Evolutionary conservation across 2,797 vertebrate genomes (phyloP), one percentile per base, ranked within the genome.

Genomic region (Eleutherodactylus coqui): DNA sequence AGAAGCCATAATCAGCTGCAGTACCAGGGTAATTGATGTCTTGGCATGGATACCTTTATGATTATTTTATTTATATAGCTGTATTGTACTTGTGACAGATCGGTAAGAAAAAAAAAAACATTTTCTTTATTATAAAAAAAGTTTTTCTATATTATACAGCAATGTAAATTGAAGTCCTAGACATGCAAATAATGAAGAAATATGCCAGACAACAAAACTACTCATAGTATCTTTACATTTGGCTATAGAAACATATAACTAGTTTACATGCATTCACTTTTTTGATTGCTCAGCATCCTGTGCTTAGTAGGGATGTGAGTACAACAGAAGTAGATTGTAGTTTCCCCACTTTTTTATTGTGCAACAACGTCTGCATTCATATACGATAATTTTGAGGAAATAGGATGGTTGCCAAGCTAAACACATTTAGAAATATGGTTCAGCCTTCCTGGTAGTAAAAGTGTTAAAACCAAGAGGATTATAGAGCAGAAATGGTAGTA

Each of bases 401-500:
- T 58, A 21, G 85, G 72, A 82, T 36, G 64, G 47, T 21, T 51
- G 79, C 85, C 69, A 86, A 86, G 69, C 45, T 67, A 86, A 86
- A 77, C 80, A 85, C 60, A 67, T 75, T 84, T 79, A 72, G 45
- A 82, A 83, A 83, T 79, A 75, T 73, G 41, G 60, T 77, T 58
- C 64, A 55, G 86, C 43, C 38, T 76, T 75, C 77, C 73, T 85
- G 77, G 77, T 49, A 80, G 69, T 80, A 87, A 85, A 85, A 75
- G 77, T 75, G 82, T 87, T 87, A 85, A 84, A 73, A 75, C 45
- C 29, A 21, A 76, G 70, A 87, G 86, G 86, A 84, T 87, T 87
- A 84, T 76, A 51, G 82, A 84, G 82, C 69, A 85, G 77, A 84
- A 81, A 87, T 70, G 77, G 82, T 87, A 85, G 82, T 84, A 87